Conservation (phyloP, 2,797 vertebrate genomes). For the Esox lucius region DNA sequence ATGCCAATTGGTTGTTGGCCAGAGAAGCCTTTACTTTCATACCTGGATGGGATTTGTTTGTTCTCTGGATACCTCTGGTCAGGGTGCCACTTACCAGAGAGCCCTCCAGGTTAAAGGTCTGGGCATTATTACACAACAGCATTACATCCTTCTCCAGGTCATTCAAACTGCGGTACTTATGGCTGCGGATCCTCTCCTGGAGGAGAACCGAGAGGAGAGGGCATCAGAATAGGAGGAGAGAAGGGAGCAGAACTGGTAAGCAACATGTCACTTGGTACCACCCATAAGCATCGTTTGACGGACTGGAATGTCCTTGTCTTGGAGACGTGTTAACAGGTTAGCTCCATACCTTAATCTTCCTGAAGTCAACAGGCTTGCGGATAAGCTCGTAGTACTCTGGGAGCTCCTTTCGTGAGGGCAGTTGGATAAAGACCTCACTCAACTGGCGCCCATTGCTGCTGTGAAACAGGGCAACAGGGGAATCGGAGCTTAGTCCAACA, state of each 20-base stretch:
- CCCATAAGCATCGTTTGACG: neutral
- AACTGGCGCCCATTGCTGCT: constrained; percentile 88
- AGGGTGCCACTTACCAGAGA: constrained; percentile 82
- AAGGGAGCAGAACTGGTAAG: neutral
- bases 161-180: constrained; percentile 93
- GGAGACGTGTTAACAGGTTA: neutral
- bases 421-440: constrained; percentile 95
- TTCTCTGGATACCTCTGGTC: neutral
- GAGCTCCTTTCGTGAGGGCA: constrained; percentile 93
- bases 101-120: constrained; percentile 96
- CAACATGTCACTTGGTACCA: neutral
- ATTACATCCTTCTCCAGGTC: constrained; percentile 97
- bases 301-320: neutral
- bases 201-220: neutral
- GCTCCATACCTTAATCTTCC: constrained; percentile 88
- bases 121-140: constrained; percentile 94
- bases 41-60: no score
- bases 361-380: constrained; percentile 96
- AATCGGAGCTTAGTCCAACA: neutral
- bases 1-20: no score
- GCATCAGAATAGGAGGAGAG: neutral
- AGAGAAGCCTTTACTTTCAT: no score
- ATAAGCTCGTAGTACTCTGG: constrained; percentile 97
- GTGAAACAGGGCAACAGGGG: constrained; percentile 30
- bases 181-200: constrained; percentile 92